phyloP scores from a whole-genome alignment of 2,888 invertebrate genomes.

The Nematopogon swammerdamellus region DNA sequence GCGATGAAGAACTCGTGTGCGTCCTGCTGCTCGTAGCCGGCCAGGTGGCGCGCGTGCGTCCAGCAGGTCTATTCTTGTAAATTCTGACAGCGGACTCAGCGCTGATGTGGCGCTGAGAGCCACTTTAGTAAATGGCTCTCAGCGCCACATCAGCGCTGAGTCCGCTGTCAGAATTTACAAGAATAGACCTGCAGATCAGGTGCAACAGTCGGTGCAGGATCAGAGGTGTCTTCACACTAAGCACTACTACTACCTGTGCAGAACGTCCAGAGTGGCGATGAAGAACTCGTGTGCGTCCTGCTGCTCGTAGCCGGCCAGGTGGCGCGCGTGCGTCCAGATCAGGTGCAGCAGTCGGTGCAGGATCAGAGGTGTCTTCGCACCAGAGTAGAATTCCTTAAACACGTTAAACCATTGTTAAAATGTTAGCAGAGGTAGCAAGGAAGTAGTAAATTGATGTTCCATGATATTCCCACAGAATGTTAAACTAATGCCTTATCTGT shows the following conservation, averaged over 20 bases:
- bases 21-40: conserved; percentile 96
- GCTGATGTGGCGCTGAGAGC: no score
- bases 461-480: no score
- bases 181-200: no score
- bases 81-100: no score
- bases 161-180: no score
- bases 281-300: conserved; percentile 99
- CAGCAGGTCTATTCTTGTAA: no score
- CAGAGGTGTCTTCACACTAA: conserved; percentile 82
- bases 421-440: neutral
- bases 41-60: conserved; percentile 93
- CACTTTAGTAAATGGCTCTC: no score
- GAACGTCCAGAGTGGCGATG: conserved; percentile 89
- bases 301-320: conserved; percentile 93
- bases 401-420: neutral
- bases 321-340: conserved; percentile 95
- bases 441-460: no score
- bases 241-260: conserved; percentile 79
- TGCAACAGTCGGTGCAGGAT: conserved; percentile 87
- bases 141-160: no score
- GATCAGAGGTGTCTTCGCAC: conserved; percentile 82
- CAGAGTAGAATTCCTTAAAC: conserved; percentile 84
- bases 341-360: conserved; percentile 86
- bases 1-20: conserved; percentile 99
- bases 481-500: no score